Evolutionary conservation across 2,113 vertebrate genomes (phyloP).

Genomic region (Pseudorhombus dupliciocellatus): DNA sequence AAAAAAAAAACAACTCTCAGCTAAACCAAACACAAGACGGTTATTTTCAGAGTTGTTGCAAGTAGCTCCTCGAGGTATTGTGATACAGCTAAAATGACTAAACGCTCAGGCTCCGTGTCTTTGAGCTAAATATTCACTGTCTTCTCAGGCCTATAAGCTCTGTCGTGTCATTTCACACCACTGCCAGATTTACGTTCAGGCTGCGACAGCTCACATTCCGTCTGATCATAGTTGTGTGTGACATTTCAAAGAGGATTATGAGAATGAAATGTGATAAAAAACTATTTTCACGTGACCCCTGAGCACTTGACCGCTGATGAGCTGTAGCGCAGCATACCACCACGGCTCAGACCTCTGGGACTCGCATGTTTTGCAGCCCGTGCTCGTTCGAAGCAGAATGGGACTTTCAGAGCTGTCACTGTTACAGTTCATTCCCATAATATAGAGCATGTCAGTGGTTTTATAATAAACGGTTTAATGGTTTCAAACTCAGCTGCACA

Average conservation of each 20-base stretch:
- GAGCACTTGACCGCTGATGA: constrained; percentile 70
- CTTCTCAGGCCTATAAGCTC: constrained; percentile 35
- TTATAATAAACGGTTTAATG: background rate
- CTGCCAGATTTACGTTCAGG: constrained; percentile 30
- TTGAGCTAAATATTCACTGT: constrained; percentile 29
- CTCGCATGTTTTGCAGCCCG: background rate
- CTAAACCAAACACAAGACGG: constrained; percentile 40
- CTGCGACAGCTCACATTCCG: constrained; percentile 67
- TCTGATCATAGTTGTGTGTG: constrained; percentile 77
- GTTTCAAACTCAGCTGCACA: background rate
- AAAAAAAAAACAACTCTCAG: constrained; percentile 17
- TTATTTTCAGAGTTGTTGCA: constrained; percentile 38
- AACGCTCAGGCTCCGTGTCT: constrained; percentile 29
- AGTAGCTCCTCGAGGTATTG: constrained; percentile 38
- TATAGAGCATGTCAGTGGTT: background rate
- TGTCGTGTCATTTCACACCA: constrained; percentile 51
- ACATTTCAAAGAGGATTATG: constrained; percentile 79
- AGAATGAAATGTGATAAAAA: constrained; percentile 76
- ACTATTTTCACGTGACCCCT: constrained; percentile 76
- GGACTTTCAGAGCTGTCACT: background rate
- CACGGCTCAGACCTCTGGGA: constrained; percentile 36
- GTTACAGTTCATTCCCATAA: background rate
- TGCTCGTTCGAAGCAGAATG: constrained; percentile 4
- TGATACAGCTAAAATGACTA: constrained; percentile 36
- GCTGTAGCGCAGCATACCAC: constrained; percentile 29